Evolutionary conservation across 2,797 vertebrate genomes (phyloP).

Genomic region (Pantherophis alleghaniensis): DNA sequence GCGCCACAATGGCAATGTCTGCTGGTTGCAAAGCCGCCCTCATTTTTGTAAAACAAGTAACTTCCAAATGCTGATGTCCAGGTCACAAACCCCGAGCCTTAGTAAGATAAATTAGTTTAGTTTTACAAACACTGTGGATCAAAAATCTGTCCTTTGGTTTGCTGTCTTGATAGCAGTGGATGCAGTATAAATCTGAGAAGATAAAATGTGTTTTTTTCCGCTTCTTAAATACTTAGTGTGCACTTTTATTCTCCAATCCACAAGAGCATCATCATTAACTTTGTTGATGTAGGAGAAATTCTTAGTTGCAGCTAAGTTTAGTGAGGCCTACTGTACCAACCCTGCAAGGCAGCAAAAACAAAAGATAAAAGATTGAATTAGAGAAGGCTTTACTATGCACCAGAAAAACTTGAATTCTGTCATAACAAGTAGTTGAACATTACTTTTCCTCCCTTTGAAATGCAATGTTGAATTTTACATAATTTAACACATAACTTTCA

Average conservation of each 20-base stretch:
- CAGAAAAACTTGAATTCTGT: slow-evolving; percentile 73
- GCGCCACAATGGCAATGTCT: slow-evolving; percentile 92
- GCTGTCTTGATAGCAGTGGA: slow-evolving; percentile 86
- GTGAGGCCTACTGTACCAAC: slow-evolving; percentile 88
- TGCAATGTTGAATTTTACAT: slow-evolving; percentile 29
- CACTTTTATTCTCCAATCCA: slow-evolving; percentile 85
- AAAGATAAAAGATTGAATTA: slow-evolving; percentile 89
- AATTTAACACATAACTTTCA: slow-evolving; percentile 12
- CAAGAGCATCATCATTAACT: slow-evolving; percentile 84
- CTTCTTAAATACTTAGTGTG: slow-evolving; percentile 81
- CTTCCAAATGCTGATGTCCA: slow-evolving; percentile 63
- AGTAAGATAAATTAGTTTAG: slow-evolving; percentile 73
- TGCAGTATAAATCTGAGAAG: slow-evolving; percentile 74
- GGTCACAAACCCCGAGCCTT: slow-evolving; percentile 73
- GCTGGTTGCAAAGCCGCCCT: slow-evolving; percentile 85
- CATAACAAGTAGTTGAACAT: slow-evolving; percentile 69
- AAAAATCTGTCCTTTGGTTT: slow-evolving; percentile 89
- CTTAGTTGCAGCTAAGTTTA: slow-evolving; percentile 86
- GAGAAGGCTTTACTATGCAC: slow-evolving; percentile 73
- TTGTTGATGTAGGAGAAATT: slow-evolving; percentile 84
- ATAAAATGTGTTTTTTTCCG: slow-evolving; percentile 73
- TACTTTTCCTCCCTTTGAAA: slow-evolving; percentile 57
- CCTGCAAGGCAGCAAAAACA: slow-evolving; percentile 98
- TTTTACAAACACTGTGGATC: slow-evolving; percentile 72
- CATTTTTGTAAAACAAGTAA: slow-evolving; percentile 78